Base-by-base conservation (phyloP, 2,888 invertebrate species). In the Archips xylosteana region DNA sequence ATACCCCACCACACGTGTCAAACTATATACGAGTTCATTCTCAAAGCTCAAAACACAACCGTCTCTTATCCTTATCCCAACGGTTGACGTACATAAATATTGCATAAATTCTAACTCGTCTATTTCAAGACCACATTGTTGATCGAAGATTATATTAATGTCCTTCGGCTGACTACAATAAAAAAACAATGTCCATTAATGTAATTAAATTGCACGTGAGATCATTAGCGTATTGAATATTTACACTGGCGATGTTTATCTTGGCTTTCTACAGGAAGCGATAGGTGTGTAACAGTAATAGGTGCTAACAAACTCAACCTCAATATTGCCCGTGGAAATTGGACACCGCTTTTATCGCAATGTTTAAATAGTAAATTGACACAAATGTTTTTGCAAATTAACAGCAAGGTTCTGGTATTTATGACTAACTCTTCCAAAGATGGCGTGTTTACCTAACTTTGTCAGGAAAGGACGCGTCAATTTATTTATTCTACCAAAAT, bases 221-320 rank as follows among this genome's bases (percentile, higher is more conserved):
- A 71, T 71, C 61, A 74, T 74, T 74, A 74, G 66, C 57, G 69
- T 63, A 51, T 47, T 65, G 23, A 49, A 65, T 74, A 69, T 74
- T 74, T 74, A 74, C 69, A 65, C 65, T 60, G 75, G 74, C 78
- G 72, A 74, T 85, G 82, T 89, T 91, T 89, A 85, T 81, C 75
- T 78, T 82, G 87, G 83, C 91, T 93, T 92, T 93, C 92, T 91
- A 87, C 84, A 87, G 87, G 88, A 89, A 89, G 86, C 78, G 82
- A 82, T 81, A 81, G 77, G 84, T 83, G 80, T 77, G 81, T 80
- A 79, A 78, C 80, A 61, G 60, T 84, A 82, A 85, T 84, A 84
- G 83, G 87, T 87, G 91, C 87, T 92, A 92, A 93, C 87, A 89
- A 76, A 77, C 79, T 81, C 85, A 89, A 88, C 91, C 91, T 81